phyloP scores from a whole-genome alignment of 1,140 invertebrate species.

The Pararge aegeria region DNA sequence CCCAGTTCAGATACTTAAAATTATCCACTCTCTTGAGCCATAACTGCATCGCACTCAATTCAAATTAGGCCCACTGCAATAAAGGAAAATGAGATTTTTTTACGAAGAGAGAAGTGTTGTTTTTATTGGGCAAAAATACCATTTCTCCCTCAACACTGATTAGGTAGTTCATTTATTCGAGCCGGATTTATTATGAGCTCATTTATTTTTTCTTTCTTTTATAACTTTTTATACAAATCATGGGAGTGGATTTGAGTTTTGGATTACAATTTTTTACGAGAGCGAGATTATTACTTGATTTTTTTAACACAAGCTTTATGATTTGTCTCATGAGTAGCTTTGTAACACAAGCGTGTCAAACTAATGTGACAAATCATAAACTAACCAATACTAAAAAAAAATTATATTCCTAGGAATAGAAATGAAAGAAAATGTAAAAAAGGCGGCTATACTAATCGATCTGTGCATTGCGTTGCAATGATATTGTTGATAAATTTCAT shows the following conservation, averaged over 20 bases:
- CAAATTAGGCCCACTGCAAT: slow-evolving; percentile 75
- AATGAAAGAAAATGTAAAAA: no score
- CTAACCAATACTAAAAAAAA: no score
- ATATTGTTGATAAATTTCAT: no score
- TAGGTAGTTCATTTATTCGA: slow-evolving; percentile 69
- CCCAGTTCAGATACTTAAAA: slow-evolving; percentile 63
- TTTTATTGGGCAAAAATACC: slow-evolving; percentile 67
- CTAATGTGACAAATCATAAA: no score
- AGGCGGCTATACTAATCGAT: no score
- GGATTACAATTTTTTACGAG: slow-evolving; percentile 5
- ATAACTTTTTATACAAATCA: slow-evolving; percentile 45
- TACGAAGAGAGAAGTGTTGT: slow-evolving; percentile 70
- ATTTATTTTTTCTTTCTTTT: slow-evolving; percentile 45
- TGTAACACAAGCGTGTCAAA: no score
- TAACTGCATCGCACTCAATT: slow-evolving; percentile 78
- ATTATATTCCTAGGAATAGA: no score
- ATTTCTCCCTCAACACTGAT: slow-evolving; percentile 59
- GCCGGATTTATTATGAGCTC: slow-evolving; percentile 71
- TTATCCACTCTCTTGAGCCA: slow-evolving; percentile 76
- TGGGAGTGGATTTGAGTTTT: slow-evolving; percentile 25
- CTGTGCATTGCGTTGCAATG: no score
- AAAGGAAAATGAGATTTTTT: slow-evolving; percentile 77
- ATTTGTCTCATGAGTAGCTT: no score
- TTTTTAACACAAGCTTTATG: not conserved
- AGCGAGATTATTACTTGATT: not conserved